A percentile compares a stretch with the other conserved stretches of the same genome.
phyloP scores from a whole-genome alignment of 1,140 invertebrate species.

The Eubasilissa regina region DNA sequence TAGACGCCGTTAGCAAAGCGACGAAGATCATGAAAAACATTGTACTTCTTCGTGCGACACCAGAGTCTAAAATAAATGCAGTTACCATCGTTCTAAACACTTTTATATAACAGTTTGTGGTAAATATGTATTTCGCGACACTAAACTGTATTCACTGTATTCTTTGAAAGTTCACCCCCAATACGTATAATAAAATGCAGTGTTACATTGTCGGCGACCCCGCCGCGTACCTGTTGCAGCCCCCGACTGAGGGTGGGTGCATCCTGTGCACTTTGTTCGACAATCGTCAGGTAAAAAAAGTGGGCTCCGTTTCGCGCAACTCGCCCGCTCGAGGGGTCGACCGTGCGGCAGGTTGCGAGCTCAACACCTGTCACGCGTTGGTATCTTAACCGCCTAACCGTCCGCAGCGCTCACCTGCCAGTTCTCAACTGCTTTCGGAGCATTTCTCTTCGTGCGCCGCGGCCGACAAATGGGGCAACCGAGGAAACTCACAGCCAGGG shows the following conservation, averaged over 20 bases:
- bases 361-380: conserved; percentile 24
- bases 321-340: conserved; percentile 13
- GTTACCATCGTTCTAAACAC: conserved; percentile 18
- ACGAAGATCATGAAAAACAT: conserved; percentile 23
- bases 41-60: conserved; percentile 20
- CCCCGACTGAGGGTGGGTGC: not conserved
- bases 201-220: not conserved
- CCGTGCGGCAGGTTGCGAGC: conserved; percentile 17
- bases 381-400: not conserved
- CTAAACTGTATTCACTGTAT: conserved; percentile 21
- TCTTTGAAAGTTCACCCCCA: conserved; percentile 13
- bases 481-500: conserved; percentile 10
- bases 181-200: not conserved
- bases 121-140: conserved; percentile 15
- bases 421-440: conserved; percentile 2
- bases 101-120: conserved; percentile 10
- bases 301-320: conserved; percentile 17
- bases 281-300: conserved; percentile 8
- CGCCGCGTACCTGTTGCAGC: conserved; percentile 1
- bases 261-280: conserved; percentile 6
- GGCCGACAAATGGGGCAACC: conserved; percentile 25
- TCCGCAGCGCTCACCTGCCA: conserved; percentile 24
- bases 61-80: not conserved
- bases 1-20: conserved; percentile 31
- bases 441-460: conserved; percentile 6